Percentiles rank a stretch among this genome's conserved stretches.
Conservation (phyloP, 2,113 vertebrate genomes). For the Prunella himalayana region DNA sequence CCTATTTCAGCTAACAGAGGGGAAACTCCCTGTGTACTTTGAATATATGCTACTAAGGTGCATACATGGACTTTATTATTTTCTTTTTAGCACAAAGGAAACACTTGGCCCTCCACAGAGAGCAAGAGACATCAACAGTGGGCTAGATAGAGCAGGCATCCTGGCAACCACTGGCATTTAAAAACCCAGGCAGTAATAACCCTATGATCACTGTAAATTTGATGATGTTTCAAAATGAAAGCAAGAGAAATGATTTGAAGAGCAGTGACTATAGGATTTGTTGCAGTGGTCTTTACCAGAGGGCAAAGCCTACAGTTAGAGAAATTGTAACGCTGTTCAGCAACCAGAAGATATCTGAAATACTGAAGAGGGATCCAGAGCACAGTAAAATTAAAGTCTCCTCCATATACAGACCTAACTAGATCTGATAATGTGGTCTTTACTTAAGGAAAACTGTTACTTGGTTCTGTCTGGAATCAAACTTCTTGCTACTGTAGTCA, state of each 20-base stretch:
- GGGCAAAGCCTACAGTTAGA: not conserved
- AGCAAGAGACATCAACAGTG: not conserved
- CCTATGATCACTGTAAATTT: not conserved
- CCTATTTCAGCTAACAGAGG: not conserved
- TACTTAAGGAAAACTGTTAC: not conserved
- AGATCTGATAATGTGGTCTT: not conserved
- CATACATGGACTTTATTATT: not conserved
- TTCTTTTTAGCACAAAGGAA: slow-evolving; percentile 30
- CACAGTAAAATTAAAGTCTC: not conserved
- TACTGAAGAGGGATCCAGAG: not conserved
- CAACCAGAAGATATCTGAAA: not conserved
- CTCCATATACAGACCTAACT: not conserved
- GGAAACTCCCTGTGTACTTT: slow-evolving; percentile 4
- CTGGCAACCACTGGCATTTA: not conserved
- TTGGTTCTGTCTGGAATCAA: not conserved
- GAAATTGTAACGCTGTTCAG: not conserved
- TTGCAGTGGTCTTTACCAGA: not conserved
- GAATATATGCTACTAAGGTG: not conserved
- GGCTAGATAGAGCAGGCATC: slow-evolving; percentile 20
- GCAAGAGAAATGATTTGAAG: not conserved
- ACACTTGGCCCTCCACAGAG: not conserved
- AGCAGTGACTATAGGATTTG: not conserved
- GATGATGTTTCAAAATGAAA: not conserved
- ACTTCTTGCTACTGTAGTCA: not conserved
- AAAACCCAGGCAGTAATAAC: not conserved